Base-by-base conservation (phyloP, 2,888 invertebrate genomes). In the Bugula neritina region DNA sequence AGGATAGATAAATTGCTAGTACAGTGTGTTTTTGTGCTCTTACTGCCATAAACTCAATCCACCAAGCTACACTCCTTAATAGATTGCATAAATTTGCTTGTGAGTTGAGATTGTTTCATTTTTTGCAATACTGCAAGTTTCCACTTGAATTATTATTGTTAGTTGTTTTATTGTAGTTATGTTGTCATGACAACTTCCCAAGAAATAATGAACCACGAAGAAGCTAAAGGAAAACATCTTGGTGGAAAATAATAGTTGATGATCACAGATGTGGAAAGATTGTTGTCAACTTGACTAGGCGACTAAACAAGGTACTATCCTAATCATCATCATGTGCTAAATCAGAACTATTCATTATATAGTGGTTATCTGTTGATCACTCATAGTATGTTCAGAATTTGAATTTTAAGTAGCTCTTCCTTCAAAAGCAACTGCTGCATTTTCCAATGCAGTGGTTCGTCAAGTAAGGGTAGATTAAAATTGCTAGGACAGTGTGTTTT, bases 221-320 rank as follows among this genome's bases (percentile, higher is more conserved):
- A 99, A 88, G 99, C 99, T 78, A 92, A 97, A 88, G 90, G 97
- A 87, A 99, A 98, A 90, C 99, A 99, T 89, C 89, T 98, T 78
- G 99, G 99, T 89, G 99, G 99, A 82, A 99, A 99, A 99, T 99
- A 88, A 94, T 99, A 79, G 95, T 99, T 73, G 99, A 99, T 86
- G 98, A 99, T 84, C 99, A 99, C 87, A 90, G 99, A 85, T 92
- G 96, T 79, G 97, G 98, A 74, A 99, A 99, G 86, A 97, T 99
- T 81, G 98, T 99, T 72, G 99, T 99, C 69, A 98, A 99, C 86
- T 89, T 99, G 72, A 99, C 95, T 71, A 99, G 99, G 78, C 89
- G 99, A 84, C 87, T 99, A 79, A 99, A 99, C 88, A 99, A 99
- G 78, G 85, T 85, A 77, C 72, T n/a, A 17, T 43, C 17, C 43